Conservation (phyloP, 2,888 invertebrate genomes). For the Trissonchulus latispiculum region DNA sequence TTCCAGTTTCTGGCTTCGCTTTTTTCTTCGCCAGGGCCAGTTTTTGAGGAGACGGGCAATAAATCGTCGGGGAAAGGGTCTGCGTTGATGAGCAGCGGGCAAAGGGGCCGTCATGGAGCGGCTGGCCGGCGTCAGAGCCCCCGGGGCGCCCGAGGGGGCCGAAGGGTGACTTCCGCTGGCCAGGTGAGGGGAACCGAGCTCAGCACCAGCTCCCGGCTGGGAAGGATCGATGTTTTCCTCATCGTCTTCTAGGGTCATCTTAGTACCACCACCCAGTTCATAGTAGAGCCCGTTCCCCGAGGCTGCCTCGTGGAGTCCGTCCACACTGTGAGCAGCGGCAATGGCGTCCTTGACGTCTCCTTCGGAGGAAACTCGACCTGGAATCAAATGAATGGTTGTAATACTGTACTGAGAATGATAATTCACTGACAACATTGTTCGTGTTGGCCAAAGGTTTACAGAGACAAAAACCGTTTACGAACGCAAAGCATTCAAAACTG, state of each 20-base stretch:
- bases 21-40: conserved; percentile 12
- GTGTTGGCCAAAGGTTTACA: no score
- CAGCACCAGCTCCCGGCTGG: neutral
- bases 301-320: neutral
- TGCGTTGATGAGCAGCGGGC: neutral
- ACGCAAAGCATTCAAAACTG: no score
- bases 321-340: neutral
- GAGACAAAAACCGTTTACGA: no score
- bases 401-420: no score
- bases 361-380: conserved; percentile 8
- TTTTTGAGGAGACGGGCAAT: neutral
- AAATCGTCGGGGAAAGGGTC: conserved; percentile 9
- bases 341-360: neutral
- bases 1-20: conserved; percentile 6
- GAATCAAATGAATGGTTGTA: neutral
- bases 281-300: no score
- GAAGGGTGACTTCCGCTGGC: no score
- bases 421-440: no score
- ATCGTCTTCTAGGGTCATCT: neutral
- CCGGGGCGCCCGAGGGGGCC: neutral
- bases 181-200: no score
- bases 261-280: no score
- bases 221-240: neutral
- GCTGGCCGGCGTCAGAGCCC: neutral
- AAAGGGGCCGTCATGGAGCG: neutral